phyloP scores from a whole-genome alignment of 2,888 invertebrate species.

The Arge pagana region DNA sequence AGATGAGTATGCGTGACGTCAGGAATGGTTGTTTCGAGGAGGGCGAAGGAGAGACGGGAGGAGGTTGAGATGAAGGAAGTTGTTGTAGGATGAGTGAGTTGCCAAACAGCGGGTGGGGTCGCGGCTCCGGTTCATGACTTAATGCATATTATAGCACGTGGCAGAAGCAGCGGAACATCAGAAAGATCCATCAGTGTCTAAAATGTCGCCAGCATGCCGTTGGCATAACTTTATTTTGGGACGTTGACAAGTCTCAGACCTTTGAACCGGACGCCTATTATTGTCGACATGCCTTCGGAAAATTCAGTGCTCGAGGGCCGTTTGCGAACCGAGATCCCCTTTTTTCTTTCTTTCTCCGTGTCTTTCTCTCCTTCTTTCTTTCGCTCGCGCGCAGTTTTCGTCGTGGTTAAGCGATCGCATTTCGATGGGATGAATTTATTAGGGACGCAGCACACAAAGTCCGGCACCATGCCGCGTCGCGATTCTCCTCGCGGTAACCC shows the following conservation, averaged over 20 bases:
- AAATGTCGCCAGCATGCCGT: slow-evolving; percentile 29
- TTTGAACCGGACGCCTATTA: slow-evolving; percentile 34
- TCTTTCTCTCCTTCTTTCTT: no score
- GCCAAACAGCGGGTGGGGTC: slow-evolving; percentile 2
- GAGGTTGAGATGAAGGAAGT: slow-evolving; percentile 20
- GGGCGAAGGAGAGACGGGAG: slow-evolving; percentile 25
- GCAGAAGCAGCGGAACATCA: slow-evolving; percentile 2
- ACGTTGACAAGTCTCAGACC: slow-evolving; percentile 47
- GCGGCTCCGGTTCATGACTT: no score
- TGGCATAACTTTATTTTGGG: slow-evolving; percentile 42
- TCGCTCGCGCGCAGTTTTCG: no score
- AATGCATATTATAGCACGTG: no score
- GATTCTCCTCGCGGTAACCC: no score
- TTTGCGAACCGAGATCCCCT: slow-evolving; percentile 1
- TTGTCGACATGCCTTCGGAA: neutral
- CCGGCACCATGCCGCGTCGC: no score
- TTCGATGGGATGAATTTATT: slow-evolving; percentile 15
- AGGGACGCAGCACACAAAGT: no score
- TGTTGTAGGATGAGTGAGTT: slow-evolving; percentile 5
- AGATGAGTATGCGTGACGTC: slow-evolving; percentile 28
- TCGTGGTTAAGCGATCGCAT: slow-evolving; percentile 14
- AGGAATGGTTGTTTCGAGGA: no score
- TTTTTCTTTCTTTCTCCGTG: no score
- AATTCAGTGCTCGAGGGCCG: slow-evolving; percentile 1
- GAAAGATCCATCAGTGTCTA: slow-evolving; percentile 44